Evolutionary conservation across 53 echinoderm and acorn worm genomes (phyloP).

Genomic region (Actinopyga echinites): DNA sequence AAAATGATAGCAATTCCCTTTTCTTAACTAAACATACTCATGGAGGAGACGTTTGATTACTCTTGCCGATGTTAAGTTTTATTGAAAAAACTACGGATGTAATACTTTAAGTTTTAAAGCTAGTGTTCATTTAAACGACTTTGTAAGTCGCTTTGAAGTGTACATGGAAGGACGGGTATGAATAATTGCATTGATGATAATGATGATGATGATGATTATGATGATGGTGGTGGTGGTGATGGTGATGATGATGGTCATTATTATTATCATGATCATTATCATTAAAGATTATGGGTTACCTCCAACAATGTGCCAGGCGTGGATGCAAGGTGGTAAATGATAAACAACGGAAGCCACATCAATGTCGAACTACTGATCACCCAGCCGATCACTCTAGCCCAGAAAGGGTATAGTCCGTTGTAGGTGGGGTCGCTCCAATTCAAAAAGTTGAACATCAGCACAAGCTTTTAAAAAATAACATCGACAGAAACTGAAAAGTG

Average conservation of each 20-base stretch:
- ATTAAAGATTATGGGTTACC: neutral
- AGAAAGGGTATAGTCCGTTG: conserved; percentile 77
- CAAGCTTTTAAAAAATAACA: conserved; percentile 61
- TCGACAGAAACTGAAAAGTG: neutral
- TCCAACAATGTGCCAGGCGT: neutral
- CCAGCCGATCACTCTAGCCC: conserved; percentile 90
- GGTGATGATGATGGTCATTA: too few relatives aligned
- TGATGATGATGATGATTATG: too few relatives aligned
- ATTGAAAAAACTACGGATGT: neutral
- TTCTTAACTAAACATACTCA: too few relatives aligned
- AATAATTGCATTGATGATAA: too few relatives aligned
- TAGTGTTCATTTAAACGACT: too few relatives aligned
- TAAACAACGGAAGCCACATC: conserved; percentile 71
- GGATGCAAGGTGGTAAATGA: conserved; percentile 58
- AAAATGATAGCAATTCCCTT: too few relatives aligned
- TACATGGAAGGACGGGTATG: neutral
- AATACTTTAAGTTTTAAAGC: neutral
- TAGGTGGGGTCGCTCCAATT: conserved; percentile 84
- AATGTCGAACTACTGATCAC: conserved; percentile 63
- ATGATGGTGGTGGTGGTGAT: too few relatives aligned
- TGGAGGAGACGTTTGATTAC: too few relatives aligned
- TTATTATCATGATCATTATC: neutral
- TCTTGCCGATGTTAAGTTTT: neutral
- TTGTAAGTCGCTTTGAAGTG: too few relatives aligned
- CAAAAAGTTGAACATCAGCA: conserved; percentile 79